These are phyloP conservation scores for Tanytarsus gracilentus DNA, from an alignment of 2,888 invertebrate species.

Conservation along the genomic window DNA sequence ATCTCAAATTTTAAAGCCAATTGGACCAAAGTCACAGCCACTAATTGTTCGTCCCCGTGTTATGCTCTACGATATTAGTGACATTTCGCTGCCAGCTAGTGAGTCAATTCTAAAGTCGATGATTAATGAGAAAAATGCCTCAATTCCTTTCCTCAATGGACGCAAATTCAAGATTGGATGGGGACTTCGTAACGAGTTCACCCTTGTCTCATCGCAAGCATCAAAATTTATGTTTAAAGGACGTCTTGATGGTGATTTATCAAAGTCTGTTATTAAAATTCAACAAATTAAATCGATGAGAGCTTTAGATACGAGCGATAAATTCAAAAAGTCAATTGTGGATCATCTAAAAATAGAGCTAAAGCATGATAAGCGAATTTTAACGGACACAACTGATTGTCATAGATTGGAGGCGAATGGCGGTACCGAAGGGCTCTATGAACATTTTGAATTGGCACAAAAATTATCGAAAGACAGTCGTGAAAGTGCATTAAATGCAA, in stretches of 20 bases:
- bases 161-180: slow-evolving; percentile 66
- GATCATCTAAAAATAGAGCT: slow-evolving; percentile 57
- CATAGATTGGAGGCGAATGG: slow-evolving; percentile 37
- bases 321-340: slow-evolving; percentile 48
- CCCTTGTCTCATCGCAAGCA: slow-evolving; percentile 45
- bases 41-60: slow-evolving; percentile 24
- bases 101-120: slow-evolving; percentile 36
- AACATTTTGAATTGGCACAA: slow-evolving; percentile 47
- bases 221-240: slow-evolving; percentile 33
- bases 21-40: slow-evolving; percentile 24
- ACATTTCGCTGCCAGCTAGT: slow-evolving; percentile 12
- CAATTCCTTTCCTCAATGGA: slow-evolving; percentile 50
- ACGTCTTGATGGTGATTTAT: slow-evolving; percentile 36
- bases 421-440: slow-evolving; percentile 45
- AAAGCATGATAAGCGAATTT: slow-evolving; percentile 47
- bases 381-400: slow-evolving; percentile 45
- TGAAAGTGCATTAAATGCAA: slow-evolving; percentile 40
- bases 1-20: slow-evolving; percentile 10
- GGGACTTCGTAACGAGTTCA: slow-evolving; percentile 54
- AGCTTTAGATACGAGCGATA: slow-evolving; percentile 31
- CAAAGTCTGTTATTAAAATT: slow-evolving; percentile 35
- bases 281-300: slow-evolving; percentile 36
- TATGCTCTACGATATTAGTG: slow-evolving; percentile 15
- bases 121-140: background rate
- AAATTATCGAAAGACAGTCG: slow-evolving; percentile 36